Evolutionary conservation across 2,888 invertebrate species (phyloP).

Genomic region (Globia sparganii): DNA sequence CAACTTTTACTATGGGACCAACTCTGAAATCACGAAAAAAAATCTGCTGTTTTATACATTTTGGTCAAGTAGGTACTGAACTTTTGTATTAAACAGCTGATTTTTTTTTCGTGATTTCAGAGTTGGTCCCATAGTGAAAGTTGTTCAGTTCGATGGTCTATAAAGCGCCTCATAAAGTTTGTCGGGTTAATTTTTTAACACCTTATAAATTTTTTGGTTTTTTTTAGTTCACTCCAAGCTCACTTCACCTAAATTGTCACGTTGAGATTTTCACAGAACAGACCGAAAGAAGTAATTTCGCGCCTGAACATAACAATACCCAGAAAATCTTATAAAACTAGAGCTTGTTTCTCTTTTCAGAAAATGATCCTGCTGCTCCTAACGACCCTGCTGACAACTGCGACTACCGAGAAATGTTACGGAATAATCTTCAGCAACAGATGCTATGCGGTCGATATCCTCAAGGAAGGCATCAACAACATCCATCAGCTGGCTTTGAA

Average conservation of each 20-base stretch:
- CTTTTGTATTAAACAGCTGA: too few species aligned
- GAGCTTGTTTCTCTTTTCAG: conserved; percentile 44
- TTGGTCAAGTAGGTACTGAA: too few species aligned
- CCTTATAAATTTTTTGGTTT: too few species aligned
- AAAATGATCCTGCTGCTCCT: conserved; percentile 69
- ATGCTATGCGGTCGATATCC: conserved; percentile 79
- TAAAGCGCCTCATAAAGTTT: too few species aligned
- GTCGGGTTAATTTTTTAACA: too few species aligned
- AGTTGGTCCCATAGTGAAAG: too few species aligned
- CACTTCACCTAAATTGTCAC: background rate
- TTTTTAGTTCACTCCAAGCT: too few species aligned
- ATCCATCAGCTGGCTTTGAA: conserved; percentile 79
- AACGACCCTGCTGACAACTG: conserved; percentile 64
- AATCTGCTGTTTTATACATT: too few species aligned
- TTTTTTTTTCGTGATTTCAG: too few species aligned
- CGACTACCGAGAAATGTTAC: conserved; percentile 74
- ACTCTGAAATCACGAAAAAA: too few species aligned
- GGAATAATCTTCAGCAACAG: conserved; percentile 79
- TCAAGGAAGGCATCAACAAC: conserved; percentile 83
- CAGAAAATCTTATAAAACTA: background rate
- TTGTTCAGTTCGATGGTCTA: too few species aligned
- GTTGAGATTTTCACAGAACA: background rate
- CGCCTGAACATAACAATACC: background rate
- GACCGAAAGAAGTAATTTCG: background rate
- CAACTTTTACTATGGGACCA: too few species aligned